Conservation (phyloP, 2,888 invertebrate species). For the Parnassius smintheus region DNA sequence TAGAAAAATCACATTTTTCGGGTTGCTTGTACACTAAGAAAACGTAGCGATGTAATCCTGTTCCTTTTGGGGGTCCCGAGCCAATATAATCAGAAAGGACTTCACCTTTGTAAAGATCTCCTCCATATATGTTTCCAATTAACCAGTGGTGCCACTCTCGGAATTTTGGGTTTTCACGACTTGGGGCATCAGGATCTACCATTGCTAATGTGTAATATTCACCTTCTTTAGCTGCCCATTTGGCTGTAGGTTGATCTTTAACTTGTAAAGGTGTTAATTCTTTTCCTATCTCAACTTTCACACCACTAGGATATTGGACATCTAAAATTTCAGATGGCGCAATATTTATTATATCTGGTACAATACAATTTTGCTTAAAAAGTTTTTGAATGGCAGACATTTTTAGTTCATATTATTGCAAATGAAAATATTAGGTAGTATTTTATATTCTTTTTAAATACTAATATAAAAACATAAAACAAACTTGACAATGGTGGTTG, state of each 20-base stretch:
- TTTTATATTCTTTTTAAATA: no score
- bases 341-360: constrained; percentile 85
- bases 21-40: constrained; percentile 84
- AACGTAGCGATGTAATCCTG: constrained; percentile 87
- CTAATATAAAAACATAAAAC: no score
- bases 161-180: constrained; percentile 83
- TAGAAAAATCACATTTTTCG: constrained; percentile 66
- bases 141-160: constrained; percentile 91
- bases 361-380: constrained; percentile 77
- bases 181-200: constrained; percentile 90
- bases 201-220: constrained; percentile 84
- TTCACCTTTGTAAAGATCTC: constrained; percentile 83
- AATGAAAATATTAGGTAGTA: no score
- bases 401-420: not conserved
- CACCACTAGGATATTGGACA: constrained; percentile 75
- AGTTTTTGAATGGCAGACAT: constrained; percentile 56
- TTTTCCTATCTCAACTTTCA: constrained; percentile 81
- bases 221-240: constrained; percentile 81
- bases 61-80: constrained; percentile 86
- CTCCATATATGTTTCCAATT: constrained; percentile 86
- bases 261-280: constrained; percentile 87
- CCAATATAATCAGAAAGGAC: constrained; percentile 83
- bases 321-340: constrained; percentile 77
- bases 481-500: no score
- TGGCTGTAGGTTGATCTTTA: constrained; percentile 84